A percentile compares a stretch with the other conserved stretches of the same genome.
phyloP scores from a whole-genome alignment of 2,888 invertebrate species.

The Acronicta alni region DNA sequence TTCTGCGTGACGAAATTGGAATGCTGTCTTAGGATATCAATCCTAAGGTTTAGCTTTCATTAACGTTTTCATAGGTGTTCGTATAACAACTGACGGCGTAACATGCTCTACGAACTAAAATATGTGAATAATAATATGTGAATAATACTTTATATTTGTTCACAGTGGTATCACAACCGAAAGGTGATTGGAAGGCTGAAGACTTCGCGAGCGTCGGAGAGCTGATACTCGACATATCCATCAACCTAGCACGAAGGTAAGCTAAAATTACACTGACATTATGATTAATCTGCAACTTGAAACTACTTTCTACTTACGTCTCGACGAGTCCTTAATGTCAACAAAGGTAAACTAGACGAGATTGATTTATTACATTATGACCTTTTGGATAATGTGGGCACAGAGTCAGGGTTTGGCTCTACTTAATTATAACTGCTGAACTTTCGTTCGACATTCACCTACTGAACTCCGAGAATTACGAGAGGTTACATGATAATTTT shows the following conservation, averaged over 20 bases:
- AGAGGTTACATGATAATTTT: slow-evolving; percentile 29
- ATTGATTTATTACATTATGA: slow-evolving; percentile 18
- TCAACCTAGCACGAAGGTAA: slow-evolving; percentile 95
- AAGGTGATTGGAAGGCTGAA: slow-evolving; percentile 95
- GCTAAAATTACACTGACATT: slow-evolving; percentile 58
- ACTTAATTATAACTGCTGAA: slow-evolving; percentile 40
- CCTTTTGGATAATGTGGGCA: slow-evolving; percentile 20
- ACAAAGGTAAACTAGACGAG: slow-evolving; percentile 39
- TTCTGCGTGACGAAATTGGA: no score
- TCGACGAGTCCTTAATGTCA: slow-evolving; percentile 38
- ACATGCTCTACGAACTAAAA: no score
- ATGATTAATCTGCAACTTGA: slow-evolving; percentile 17
- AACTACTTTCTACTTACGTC: slow-evolving; percentile 49
- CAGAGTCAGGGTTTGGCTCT: slow-evolving; percentile 16
- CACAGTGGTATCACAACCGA: slow-evolving; percentile 94
- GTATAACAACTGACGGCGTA: no score
- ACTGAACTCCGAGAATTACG: slow-evolving; percentile 51
- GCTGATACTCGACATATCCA: slow-evolving; percentile 95
- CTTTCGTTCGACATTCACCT: slow-evolving; percentile 62
- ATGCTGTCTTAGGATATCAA: no score
- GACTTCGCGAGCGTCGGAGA: slow-evolving; percentile 96
- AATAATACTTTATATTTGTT: slow-evolving; percentile 14
- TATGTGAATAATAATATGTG: background rate
- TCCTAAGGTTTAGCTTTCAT: no score
- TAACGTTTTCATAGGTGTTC: no score